phyloP scores from a whole-genome alignment of 2,113 vertebrate genomes.

The Bubo blakistoni region DNA sequence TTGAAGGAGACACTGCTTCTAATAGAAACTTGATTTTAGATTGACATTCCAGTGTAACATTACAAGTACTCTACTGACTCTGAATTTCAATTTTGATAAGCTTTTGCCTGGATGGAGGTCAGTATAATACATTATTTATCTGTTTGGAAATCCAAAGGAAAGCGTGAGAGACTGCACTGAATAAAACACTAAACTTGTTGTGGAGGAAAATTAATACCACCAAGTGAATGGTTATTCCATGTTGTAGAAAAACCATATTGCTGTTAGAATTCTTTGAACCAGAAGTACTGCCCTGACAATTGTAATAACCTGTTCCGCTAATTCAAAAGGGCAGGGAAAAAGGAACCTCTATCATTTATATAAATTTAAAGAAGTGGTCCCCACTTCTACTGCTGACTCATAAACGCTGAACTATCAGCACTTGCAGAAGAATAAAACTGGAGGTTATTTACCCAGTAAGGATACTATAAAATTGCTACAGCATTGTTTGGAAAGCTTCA shows the following conservation, averaged over 20 bases:
- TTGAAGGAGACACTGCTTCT: background rate
- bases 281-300: background rate
- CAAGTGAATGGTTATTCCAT: background rate
- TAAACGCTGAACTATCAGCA: background rate
- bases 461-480: background rate
- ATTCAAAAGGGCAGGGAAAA: background rate
- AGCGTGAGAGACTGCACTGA: background rate
- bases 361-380: background rate
- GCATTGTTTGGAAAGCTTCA: background rate
- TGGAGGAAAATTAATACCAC: background rate
- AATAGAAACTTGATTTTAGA: background rate
- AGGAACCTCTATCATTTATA: background rate
- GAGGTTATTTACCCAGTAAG: background rate
- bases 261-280: background rate
- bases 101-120: background rate
- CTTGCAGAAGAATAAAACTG: background rate
- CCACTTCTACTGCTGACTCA: background rate
- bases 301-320: background rate
- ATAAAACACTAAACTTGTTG: background rate
- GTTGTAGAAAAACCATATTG: accelerated
- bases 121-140: background rate
- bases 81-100: background rate
- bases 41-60: background rate
- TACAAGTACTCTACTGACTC: background rate
- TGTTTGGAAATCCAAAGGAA: background rate